These are phyloP conservation scores for Cancer borealis DNA, from an alignment of 2,888 invertebrate species.

Conservation along the genomic window DNA sequence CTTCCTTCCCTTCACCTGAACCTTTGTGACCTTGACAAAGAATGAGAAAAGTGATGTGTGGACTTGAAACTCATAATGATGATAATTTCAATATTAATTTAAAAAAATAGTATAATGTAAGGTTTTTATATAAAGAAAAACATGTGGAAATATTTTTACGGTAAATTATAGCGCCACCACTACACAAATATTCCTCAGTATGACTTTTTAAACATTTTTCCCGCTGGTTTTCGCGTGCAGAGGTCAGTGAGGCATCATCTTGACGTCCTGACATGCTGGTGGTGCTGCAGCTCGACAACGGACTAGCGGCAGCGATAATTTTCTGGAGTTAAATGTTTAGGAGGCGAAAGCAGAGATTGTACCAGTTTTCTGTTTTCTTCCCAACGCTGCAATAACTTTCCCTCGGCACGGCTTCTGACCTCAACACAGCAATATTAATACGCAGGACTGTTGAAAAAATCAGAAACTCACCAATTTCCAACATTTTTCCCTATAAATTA, in stretches of 20 bases:
- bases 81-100: neutral
- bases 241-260: neutral
- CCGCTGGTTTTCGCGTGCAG: slow-evolving; percentile 6
- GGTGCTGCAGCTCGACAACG: neutral
- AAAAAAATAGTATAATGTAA: neutral
- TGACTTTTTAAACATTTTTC: neutral
- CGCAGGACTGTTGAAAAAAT: slow-evolving; percentile 27
- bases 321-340: neutral
- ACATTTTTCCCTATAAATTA: neutral
- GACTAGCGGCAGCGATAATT: neutral
- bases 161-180: neutral
- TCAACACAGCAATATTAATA: neutral
- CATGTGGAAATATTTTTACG: neutral
- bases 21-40: neutral
- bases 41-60: neutral
- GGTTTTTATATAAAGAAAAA: neutral
- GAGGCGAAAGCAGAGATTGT: slow-evolving; percentile 4
- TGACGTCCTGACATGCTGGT: neutral
- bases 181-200: neutral
- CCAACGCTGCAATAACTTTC: neutral
- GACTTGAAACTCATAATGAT: neutral
- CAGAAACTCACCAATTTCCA: slow-evolving; percentile 3
- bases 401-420: neutral
- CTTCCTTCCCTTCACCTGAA: neutral
- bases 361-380: neutral